Conservation (phyloP, 2,113 vertebrate genomes). For the Seriola dumerili region DNA sequence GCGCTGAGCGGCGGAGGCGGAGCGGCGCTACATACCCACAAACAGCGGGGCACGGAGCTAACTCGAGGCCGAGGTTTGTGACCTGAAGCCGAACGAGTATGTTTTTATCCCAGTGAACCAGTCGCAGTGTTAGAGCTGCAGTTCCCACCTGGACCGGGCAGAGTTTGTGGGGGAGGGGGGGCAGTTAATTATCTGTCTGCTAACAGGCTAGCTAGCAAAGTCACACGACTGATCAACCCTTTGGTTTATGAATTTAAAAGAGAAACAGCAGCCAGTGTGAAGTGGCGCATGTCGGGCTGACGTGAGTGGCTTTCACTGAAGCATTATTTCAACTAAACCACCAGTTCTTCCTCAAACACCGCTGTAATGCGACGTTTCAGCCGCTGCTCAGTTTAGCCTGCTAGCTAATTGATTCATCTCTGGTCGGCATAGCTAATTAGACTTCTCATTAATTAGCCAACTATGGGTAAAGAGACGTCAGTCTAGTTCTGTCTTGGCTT, state of each 20-base stretch:
- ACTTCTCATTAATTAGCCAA: constrained; percentile 80
- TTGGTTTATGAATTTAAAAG: constrained; percentile 46
- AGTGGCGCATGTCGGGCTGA: neutral
- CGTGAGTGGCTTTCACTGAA: constrained; percentile 23
- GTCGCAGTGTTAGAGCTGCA: constrained; percentile 42
- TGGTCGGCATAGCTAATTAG: constrained; percentile 83
- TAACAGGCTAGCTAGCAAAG: constrained; percentile 83
- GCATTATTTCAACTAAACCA: constrained; percentile 50
- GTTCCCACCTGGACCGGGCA: constrained; percentile 67
- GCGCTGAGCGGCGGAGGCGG: constrained; percentile 81
- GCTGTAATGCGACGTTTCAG: constrained; percentile 77
- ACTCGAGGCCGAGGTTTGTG: constrained; percentile 83
- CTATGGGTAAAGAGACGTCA: constrained; percentile 33
- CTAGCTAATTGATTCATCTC: constrained; percentile 84
- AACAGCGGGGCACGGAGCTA: constrained; percentile 74
- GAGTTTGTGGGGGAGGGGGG: constrained; percentile 68
- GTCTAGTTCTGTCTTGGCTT: constrained; percentile 2
- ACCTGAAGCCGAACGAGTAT: constrained; percentile 45
- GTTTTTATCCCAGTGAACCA: constrained; percentile 32
- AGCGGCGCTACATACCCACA: constrained; percentile 73
- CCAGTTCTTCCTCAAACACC: constrained; percentile 49
- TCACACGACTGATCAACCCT: constrained; percentile 77
- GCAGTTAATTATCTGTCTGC: constrained; percentile 81
- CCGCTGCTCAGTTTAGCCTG: constrained; percentile 71
- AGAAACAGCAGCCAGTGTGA: neutral